A percentile compares a stretch with the other conserved stretches of the same genome.
Evolutionary conservation across 2,888 invertebrate species (phyloP).

Genomic region (Rotaria macrura): DNA sequence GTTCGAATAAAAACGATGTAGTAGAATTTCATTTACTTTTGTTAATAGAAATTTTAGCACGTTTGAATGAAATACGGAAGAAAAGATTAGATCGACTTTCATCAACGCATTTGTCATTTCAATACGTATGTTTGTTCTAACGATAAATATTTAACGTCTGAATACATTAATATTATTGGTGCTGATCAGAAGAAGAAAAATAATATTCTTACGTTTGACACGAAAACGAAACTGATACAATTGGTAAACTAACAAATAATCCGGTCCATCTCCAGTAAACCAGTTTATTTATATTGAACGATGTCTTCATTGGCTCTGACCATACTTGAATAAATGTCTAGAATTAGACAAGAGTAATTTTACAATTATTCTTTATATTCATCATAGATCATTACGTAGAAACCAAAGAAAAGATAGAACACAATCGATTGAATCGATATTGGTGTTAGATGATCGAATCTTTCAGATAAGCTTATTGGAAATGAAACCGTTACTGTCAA

Average conservation of each 20-base stretch:
- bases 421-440: constrained; percentile 46
- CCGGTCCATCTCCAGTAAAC: constrained; percentile 73
- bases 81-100: no score
- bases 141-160: no score
- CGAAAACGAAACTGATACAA: constrained; percentile 87
- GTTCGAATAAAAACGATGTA: no score
- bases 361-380: no score
- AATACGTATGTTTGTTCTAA: no score
- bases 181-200: background rate
- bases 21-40: no score
- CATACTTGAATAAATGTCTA: background rate
- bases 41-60: no score
- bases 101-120: no score
- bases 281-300: constrained; percentile 4
- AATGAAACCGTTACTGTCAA: constrained; percentile 61
- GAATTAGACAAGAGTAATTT: background rate
- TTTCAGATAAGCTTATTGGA: constrained; percentile 74
- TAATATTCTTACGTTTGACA: constrained; percentile 74
- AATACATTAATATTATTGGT: no score
- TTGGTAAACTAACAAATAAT: constrained; percentile 78
- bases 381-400: no score
- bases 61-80: no score
- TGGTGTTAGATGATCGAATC: constrained; percentile 71
- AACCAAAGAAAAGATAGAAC: constrained; percentile 37
- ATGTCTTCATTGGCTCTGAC: background rate